Base-by-base conservation (phyloP, 1,140 invertebrate species). In the Chironomus tepperi region DNA sequence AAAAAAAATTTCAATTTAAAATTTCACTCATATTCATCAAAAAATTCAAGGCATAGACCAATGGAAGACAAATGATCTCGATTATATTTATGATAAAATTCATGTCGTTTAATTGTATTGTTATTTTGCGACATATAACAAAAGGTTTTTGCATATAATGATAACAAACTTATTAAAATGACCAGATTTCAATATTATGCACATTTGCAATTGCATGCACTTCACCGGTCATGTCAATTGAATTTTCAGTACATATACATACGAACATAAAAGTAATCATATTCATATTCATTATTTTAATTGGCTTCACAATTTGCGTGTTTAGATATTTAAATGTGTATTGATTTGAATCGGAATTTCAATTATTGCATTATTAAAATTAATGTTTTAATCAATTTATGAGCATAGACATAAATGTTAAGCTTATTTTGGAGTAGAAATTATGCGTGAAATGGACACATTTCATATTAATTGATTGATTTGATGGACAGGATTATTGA, bases 341-440 rank as follows among this genome's bases (percentile, higher is more conserved):
- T 57, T 57, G 47, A 57, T 57, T 57, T 10, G 47, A 34, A 57
- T 57, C 47, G 24, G 24, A 57, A 57, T 57, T 57, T 57, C 47
- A 57, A 57, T 57, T 57, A 57, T 57, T 57, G 47, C 47, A 57
- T 57, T n/a, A 57, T 57, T 57, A 57, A 57, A 57, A 57, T 57
- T 57, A 57, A 57, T 57, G 12, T 57, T 15, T 57, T n/a, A 57
- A 57, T 57, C 24, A 34, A 34, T 34, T 34, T 34, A 34, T 34
- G 24, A 34, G 24, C 5, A 34, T 34, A 34, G 5, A 34, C 24
- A 2, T 34, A 34, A 34, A 34, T 34, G 24, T n/a, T n/a, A 5
- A 34, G 24, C 24, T 34, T 34, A 34, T 34, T 34, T 34, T 34
- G 5, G 24, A 34, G 1, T 5, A 34, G 24, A 34, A 34, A 34